Evolutionary conservation across 2,888 invertebrate species (phyloP).

Genomic region (Teleogryllus oceanicus): DNA sequence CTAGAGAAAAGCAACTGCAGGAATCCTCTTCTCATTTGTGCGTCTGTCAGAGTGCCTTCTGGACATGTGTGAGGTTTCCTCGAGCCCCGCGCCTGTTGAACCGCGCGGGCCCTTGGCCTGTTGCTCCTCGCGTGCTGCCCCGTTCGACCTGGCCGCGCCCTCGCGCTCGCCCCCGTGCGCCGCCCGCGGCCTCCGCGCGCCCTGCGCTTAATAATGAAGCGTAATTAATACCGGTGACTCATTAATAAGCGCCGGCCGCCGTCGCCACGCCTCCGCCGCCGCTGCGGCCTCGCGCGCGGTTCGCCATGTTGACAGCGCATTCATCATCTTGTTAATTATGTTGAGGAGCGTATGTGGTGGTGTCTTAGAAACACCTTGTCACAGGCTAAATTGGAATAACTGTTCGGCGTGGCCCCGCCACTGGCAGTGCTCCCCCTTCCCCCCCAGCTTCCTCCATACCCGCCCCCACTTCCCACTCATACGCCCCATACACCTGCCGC

Average conservation of each 20-base stretch:
- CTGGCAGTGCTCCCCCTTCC: background rate
- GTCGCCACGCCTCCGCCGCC: background rate
- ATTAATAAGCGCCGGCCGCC: background rate
- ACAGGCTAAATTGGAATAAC: constrained; percentile 18
- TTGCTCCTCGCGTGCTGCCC: no score
- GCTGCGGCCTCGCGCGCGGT: background rate
- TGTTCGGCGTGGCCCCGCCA: background rate
- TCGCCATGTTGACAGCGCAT: constrained; percentile 28
- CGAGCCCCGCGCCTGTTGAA: no score
- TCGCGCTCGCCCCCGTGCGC: background rate
- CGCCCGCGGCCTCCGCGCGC: background rate
- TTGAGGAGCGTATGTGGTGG: constrained; percentile 6
- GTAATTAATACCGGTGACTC: constrained; percentile 9
- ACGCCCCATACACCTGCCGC: no score
- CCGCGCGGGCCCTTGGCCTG: no score
- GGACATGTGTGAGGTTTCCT: no score
- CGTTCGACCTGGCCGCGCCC: background rate
- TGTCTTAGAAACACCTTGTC: constrained; percentile 21
- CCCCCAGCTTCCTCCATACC: background rate
- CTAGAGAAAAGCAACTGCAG: no score
- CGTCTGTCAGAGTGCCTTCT: no score
- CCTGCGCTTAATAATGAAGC: background rate
- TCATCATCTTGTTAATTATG: constrained; percentile 30
- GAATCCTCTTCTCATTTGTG: no score
- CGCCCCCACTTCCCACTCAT: background rate